phyloP scores from a whole-genome alignment of 2,113 vertebrate species.

The Engystomops pustulosus region DNA sequence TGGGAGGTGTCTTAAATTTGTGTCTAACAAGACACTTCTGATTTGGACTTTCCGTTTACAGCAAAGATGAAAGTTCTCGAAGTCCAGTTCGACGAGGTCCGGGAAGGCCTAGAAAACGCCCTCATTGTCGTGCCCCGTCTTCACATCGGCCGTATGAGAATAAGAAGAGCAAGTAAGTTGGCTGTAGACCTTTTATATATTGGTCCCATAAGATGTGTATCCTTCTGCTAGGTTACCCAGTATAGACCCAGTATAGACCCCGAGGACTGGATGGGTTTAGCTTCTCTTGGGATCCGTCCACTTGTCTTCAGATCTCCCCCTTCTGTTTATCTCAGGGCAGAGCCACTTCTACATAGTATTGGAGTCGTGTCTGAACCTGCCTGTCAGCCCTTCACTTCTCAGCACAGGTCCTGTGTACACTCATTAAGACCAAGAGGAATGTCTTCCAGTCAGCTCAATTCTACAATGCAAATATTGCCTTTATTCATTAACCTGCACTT shows the following conservation, averaged over 20 bases:
- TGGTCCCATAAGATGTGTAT: background rate
- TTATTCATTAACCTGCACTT: conserved; percentile 28
- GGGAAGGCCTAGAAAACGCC: conserved; percentile 90
- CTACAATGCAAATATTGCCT: conserved; percentile 23
- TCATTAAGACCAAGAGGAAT: background rate
- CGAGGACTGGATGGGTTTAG: background rate
- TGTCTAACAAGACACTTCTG: background rate
- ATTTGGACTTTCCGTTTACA: conserved; percentile 63
- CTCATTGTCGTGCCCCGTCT: conserved; percentile 73
- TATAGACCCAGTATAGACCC: background rate
- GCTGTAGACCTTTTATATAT: background rate
- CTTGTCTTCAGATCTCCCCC: background rate
- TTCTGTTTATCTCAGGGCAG: background rate
- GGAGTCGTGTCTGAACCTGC: background rate
- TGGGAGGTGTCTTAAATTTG: too few relatives aligned
- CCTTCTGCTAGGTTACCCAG: background rate
- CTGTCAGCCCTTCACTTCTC: background rate
- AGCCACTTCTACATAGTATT: background rate
- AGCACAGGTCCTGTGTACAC: background rate
- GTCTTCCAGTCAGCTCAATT: conserved; percentile 3
- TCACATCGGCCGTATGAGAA: conserved; percentile 70
- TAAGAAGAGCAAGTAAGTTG: conserved; percentile 90
- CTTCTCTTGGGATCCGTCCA: background rate
- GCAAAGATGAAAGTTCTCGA: conserved; percentile 91
- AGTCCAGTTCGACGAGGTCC: conserved; percentile 91